A percentile compares a stretch with the other conserved stretches of the same genome.
phyloP scores from a whole-genome alignment of 2,113 vertebrate species.

The Balaenoptera acutorostrata region DNA sequence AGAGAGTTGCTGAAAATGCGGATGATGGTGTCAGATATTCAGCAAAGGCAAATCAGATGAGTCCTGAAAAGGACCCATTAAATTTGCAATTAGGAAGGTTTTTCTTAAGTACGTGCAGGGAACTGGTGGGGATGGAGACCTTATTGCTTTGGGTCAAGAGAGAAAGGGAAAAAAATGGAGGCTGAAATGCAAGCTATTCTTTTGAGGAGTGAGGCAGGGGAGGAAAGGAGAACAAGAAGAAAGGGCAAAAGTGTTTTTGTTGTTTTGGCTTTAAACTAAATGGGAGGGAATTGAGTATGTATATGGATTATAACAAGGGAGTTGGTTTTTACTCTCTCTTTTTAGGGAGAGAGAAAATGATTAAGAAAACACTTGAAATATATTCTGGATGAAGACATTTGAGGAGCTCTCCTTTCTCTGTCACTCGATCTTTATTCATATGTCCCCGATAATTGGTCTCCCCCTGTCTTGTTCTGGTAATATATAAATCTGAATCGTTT shows the following conservation, averaged over 20 bases:
- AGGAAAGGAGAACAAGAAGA: neutral
- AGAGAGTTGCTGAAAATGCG: neutral
- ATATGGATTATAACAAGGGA: neutral
- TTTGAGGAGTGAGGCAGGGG: neutral
- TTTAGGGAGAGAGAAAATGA: neutral
- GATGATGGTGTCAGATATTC: neutral
- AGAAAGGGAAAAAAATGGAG: neutral
- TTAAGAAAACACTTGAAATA: neutral
- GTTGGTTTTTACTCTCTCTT: neutral
- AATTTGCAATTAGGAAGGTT: neutral
- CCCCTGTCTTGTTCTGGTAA: neutral
- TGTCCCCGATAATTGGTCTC: neutral
- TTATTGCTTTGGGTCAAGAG: neutral
- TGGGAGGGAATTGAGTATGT: neutral
- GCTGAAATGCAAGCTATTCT: neutral
- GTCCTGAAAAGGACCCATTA: neutral
- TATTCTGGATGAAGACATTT: neutral
- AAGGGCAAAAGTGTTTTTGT: neutral
- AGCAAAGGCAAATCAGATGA: neutral
- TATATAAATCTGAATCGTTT: neutral
- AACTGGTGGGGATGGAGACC: neutral
- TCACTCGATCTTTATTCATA: neutral
- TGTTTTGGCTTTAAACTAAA: constrained; percentile 2
- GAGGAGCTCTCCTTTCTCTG: neutral
- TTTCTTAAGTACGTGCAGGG: neutral